phyloP scores from a whole-genome alignment of 2,888 invertebrate genomes.

The Himalopsyche kuldschensis region DNA sequence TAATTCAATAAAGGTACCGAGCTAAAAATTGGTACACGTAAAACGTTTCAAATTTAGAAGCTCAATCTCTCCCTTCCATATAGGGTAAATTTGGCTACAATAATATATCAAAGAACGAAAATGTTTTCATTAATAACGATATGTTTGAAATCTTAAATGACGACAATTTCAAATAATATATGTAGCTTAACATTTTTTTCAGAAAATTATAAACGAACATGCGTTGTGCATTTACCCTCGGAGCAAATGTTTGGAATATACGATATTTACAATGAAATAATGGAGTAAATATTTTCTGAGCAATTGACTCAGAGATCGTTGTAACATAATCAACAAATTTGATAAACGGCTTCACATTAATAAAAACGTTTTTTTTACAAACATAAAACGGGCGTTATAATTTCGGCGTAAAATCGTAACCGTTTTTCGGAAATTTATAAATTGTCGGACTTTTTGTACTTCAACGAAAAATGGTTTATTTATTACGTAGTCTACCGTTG shows the following conservation, averaged over 20 bases:
- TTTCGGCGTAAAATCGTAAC: neutral
- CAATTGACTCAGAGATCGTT: neutral
- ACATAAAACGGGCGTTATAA: neutral
- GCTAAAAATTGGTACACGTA: too few relatives aligned
- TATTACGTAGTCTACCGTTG: conserved; percentile 30
- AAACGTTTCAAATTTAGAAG: too few relatives aligned
- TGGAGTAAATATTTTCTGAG: neutral
- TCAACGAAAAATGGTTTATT: conserved; percentile 28
- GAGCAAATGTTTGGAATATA: neutral
- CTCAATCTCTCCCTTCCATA: too few relatives aligned
- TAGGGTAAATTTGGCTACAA: too few relatives aligned
- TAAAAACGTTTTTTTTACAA: neutral
- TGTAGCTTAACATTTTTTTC: too few relatives aligned
- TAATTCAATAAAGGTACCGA: too few relatives aligned
- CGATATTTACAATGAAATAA: neutral
- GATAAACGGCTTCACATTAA: neutral
- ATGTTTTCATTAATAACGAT: too few relatives aligned
- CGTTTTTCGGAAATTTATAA: neutral
- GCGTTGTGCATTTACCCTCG: too few relatives aligned
- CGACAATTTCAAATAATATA: too few relatives aligned
- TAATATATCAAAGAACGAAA: too few relatives aligned
- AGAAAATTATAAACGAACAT: too few relatives aligned
- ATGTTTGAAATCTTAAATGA: too few relatives aligned
- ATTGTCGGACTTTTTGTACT: conserved; percentile 2
- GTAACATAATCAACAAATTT: neutral